Percentiles rank a stretch among this genome's conserved stretches.
Evolutionary conservation across 2,113 vertebrate species (phyloP).

Genomic region (Triplophysa dalaica): DNA sequence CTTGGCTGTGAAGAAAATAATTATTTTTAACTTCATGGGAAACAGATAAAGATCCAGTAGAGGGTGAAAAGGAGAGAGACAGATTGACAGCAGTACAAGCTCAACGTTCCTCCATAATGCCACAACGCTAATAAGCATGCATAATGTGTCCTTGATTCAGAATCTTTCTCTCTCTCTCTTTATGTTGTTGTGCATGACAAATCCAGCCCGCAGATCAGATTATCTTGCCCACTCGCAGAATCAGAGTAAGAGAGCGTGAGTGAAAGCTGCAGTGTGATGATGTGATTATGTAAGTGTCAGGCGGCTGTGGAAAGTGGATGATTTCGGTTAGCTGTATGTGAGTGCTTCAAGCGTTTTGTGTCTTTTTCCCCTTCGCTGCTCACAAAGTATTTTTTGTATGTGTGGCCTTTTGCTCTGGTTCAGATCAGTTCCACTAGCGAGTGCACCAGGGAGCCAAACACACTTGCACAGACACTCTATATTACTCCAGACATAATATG

Average conservation of each 20-base stretch:
- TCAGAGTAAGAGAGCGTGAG: conserved; percentile 1
- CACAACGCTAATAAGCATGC: conserved; percentile 55
- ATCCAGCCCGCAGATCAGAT: conserved; percentile 70
- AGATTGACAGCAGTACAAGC: conserved; percentile 50
- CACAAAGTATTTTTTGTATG: conserved; percentile 45
- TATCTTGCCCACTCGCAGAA: conserved; percentile 67
- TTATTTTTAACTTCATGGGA: neutral
- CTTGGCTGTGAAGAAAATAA: neutral
- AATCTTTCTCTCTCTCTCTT: conserved; percentile 30
- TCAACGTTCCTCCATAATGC: conserved; percentile 14
- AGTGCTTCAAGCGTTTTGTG: neutral
- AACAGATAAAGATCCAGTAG: too few species aligned
- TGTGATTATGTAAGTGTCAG: conserved; percentile 73
- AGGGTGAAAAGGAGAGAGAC: neutral
- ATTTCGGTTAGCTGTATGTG: conserved; percentile 41
- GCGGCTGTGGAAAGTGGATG: conserved; percentile 62
- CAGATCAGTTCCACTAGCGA: neutral
- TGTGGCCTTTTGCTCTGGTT: conserved; percentile 5
- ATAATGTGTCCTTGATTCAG: conserved; percentile 46
- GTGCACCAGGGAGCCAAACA: neutral
- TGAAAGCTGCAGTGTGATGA: conserved; percentile 55
- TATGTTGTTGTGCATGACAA: conserved; percentile 51
- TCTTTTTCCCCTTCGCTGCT: neutral
- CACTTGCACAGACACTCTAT: neutral
- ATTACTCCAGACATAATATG: too few species aligned